Percentiles rank a stretch among this genome's conserved stretches.
Evolutionary conservation across 2,797 vertebrate species (phyloP).

Genomic region (Triplophysa yarkandensis): DNA sequence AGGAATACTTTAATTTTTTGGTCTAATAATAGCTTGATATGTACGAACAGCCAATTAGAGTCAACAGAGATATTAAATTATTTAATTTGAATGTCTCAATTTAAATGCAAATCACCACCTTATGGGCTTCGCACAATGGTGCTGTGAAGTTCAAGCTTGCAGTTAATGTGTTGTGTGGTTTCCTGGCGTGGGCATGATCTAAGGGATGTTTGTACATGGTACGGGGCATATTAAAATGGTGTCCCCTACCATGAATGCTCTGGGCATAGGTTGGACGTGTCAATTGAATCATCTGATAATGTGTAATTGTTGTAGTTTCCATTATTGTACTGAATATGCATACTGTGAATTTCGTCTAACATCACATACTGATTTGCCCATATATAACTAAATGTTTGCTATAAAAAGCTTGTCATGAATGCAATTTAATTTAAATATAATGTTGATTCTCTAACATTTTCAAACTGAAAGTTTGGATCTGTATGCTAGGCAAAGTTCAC

Average conservation of each 20-base stretch:
- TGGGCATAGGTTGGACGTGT: not conserved
- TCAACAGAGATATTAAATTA: constrained; percentile 57
- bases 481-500: too few relatives aligned
- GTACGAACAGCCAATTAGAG: constrained; percentile 66
- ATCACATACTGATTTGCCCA: not conserved
- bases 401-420: too few relatives aligned
- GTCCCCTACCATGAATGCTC: not conserved
- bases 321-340: not conserved
- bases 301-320: not conserved
- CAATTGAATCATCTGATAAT: not conserved
- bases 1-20: constrained; percentile 56
- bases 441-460: too few relatives aligned
- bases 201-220: constrained; percentile 4
- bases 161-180: constrained; percentile 58
- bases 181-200: constrained; percentile 38
- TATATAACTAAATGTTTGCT: not conserved
- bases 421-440: too few relatives aligned
- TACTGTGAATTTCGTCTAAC: not conserved
- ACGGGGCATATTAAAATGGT: not conserved
- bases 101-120: constrained; percentile 76
- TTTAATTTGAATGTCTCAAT: constrained; percentile 71
- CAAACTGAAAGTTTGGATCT: too few relatives aligned
- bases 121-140: constrained; percentile 68
- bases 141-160: constrained; percentile 65
- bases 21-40: constrained; percentile 64